Percentiles rank a stretch among this genome's conserved stretches.
phyloP scores from a whole-genome alignment of 2,888 invertebrate species.

The Digitonthophagus gazella region DNA sequence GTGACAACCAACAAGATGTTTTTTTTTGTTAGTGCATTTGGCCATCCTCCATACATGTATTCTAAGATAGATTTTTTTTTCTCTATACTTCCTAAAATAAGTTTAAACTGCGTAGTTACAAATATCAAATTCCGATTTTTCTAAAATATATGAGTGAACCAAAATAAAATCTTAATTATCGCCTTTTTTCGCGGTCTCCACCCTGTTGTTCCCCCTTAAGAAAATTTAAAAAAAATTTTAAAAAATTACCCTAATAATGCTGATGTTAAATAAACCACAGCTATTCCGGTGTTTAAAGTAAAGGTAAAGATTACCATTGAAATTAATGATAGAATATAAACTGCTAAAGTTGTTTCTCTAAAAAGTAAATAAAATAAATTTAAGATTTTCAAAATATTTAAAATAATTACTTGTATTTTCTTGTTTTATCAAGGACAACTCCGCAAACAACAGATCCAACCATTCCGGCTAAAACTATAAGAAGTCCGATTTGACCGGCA shows the following conservation, averaged over 20 bases:
- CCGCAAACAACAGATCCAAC: conserved; percentile 90
- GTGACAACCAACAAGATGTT: no score
- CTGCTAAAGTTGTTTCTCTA: conserved; percentile 86
- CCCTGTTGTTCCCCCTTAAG: no score
- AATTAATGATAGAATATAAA: conserved; percentile 84
- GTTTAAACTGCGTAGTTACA: no score
- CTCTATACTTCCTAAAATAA: no score
- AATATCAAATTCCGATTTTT: no score
- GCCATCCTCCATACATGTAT: no score
- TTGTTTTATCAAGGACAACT: conserved; percentile 86
- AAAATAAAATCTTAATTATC: no score
- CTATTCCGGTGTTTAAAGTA: conserved; percentile 76
- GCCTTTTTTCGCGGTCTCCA: no score
- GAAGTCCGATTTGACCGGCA: conserved; percentile 87
- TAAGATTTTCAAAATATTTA: neutral
- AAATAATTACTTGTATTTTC: conserved; percentile 84
- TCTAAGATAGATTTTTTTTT: no score
- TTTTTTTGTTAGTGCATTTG: no score
- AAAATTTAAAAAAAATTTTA: conserved; percentile 35
- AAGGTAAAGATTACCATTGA: conserved; percentile 94
- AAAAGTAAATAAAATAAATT: conserved; percentile 37
- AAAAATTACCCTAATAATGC: conserved; percentile 88
- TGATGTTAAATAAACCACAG: conserved; percentile 82
- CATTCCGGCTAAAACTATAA: conserved; percentile 92
- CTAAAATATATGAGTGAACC: no score